Conservation (phyloP, 2,113 vertebrate genomes). For the Phainopepla nitens region DNA sequence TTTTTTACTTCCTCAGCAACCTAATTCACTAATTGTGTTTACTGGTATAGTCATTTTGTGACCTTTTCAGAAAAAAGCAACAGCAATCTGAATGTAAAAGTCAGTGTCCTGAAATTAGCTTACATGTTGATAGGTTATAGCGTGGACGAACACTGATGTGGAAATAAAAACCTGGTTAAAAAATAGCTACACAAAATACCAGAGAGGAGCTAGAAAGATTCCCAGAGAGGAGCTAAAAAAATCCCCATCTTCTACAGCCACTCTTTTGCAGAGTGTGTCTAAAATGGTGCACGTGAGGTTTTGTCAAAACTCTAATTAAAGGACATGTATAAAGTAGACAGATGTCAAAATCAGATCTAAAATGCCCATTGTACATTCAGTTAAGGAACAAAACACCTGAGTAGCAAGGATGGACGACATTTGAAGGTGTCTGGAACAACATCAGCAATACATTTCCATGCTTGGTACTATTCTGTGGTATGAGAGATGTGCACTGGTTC, state of each 20-base stretch:
- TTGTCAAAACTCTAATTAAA: not conserved
- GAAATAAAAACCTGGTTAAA: not conserved
- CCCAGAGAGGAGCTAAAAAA: not conserved
- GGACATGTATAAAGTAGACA: not conserved
- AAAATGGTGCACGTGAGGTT: not conserved
- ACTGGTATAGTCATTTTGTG: not conserved
- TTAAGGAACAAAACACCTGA: not conserved
- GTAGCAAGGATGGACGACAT: not conserved
- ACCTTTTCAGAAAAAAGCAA: constrained; percentile 1
- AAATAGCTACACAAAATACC: not conserved
- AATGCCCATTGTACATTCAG: not conserved
- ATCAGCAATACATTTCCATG: not conserved
- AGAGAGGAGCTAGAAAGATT: not conserved
- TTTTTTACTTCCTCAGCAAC: not conserved
- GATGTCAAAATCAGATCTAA: not conserved
- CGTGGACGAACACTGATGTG: not conserved
- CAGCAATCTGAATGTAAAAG: not conserved
- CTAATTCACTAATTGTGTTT: not conserved
- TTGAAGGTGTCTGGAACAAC: not conserved
- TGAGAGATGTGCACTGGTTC: not conserved
- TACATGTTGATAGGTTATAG: not conserved
- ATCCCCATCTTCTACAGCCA: not conserved
- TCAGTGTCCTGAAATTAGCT: not conserved
- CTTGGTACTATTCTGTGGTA: not conserved
- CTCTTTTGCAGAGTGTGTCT: not conserved